These are phyloP conservation scores for Trigoniulus corallinus DNA, from an alignment of 1,140 invertebrate genomes.

Conservation along the genomic window DNA sequence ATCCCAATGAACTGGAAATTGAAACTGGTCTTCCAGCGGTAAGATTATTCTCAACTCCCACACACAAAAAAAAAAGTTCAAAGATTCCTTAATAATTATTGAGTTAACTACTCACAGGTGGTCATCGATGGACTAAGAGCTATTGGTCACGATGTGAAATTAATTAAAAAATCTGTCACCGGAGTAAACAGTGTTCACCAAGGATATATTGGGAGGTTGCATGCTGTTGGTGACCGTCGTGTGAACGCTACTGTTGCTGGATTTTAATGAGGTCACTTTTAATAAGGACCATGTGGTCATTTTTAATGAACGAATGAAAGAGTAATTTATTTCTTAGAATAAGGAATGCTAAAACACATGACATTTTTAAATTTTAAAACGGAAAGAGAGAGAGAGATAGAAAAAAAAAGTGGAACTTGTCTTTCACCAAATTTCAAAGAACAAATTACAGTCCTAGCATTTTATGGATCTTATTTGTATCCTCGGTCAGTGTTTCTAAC, in stretches of 20 bases:
- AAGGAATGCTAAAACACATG: too few species aligned
- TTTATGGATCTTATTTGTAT: too few species aligned
- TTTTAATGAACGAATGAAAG: too few species aligned
- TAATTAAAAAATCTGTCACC: not conserved
- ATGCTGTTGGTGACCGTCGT: not conserved
- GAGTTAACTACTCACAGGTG: not conserved
- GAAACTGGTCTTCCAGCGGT: slow-evolving; percentile 57
- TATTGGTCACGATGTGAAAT: slow-evolving; percentile 1
- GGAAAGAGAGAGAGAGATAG: too few species aligned
- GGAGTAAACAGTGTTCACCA: not conserved
- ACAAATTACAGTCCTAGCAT: too few species aligned
- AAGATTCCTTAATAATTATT: not conserved
- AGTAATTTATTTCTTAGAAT: too few species aligned
- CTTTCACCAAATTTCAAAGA: too few species aligned
- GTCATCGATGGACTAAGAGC: not conserved
- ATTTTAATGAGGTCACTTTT: not conserved
- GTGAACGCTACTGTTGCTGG: not conserved
- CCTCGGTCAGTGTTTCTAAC: too few species aligned
- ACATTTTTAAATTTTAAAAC: too few species aligned
- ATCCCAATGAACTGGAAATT: slow-evolving; percentile 60
- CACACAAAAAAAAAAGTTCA: not conserved
- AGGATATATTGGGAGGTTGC: not conserved
- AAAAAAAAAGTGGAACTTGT: too few species aligned
- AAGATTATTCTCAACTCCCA: slow-evolving; percentile 12
- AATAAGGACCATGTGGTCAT: too few species aligned